phyloP scores from a whole-genome alignment of 1,140 invertebrate genomes.

The Bombus superbus region DNA sequence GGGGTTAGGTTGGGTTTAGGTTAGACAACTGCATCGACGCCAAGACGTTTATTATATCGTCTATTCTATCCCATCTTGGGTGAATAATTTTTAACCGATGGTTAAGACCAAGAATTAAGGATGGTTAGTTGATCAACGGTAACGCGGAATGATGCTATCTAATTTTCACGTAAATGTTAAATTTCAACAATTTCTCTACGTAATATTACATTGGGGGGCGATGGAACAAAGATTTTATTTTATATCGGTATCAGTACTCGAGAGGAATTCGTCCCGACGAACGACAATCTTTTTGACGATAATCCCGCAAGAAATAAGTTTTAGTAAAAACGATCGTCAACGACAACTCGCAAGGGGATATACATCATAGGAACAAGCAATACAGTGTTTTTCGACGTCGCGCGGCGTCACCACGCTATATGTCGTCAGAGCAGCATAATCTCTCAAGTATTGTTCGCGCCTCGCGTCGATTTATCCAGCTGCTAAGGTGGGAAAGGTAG shows the following conservation, averaged over 20 bases:
- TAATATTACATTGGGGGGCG: too few relatives aligned
- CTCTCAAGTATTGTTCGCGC: conserved; percentile 66
- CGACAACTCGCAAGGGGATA: conserved; percentile 14
- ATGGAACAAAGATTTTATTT: neutral
- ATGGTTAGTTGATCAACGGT: too few relatives aligned
- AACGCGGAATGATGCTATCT: too few relatives aligned
- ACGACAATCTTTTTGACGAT: neutral
- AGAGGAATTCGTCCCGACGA: neutral
- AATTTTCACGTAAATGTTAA: too few relatives aligned
- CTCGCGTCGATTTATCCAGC: conserved; percentile 67
- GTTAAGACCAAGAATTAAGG: too few relatives aligned
- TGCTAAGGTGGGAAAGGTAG: conserved; percentile 46
- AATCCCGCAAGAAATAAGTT: neutral
- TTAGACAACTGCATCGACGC: too few relatives aligned
- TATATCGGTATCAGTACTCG: too few relatives aligned
- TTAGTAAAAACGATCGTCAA: neutral
- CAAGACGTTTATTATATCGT: too few relatives aligned
- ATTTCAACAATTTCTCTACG: too few relatives aligned
- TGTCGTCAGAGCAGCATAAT: conserved; percentile 55
- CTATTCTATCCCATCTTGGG: too few relatives aligned
- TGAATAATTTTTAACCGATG: too few relatives aligned
- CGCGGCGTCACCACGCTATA: conserved; percentile 10
- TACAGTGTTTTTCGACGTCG: conserved; percentile 36
- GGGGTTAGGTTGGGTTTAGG: too few relatives aligned
- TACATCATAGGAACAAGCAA: conserved; percentile 20